Evolutionary conservation across 2,888 invertebrate genomes (phyloP), one percentile per base, ranked within the genome.

Genomic region (Microchrysa polita): DNA sequence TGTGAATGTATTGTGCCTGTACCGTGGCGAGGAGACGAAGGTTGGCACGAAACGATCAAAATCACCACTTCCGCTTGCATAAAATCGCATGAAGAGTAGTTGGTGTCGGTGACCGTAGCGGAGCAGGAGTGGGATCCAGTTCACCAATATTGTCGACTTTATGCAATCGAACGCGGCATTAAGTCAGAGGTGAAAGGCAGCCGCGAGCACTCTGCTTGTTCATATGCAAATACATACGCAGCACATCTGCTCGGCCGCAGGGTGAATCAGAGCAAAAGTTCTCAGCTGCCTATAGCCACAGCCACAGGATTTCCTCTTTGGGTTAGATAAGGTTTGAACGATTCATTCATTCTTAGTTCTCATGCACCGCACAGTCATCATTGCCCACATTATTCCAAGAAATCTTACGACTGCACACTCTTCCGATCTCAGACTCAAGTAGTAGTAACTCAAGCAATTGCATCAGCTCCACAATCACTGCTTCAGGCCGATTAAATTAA

Each of bases 401-500:
- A 34, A 34, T 2, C 27, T 2, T 34, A 34, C 27, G n/a, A n/a
- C n/a, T n/a, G n/a, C n/a, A n/a, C n/a, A n/a, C n/a, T n/a, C n/a
- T n/a, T n/a, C n/a, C n/a, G n/a, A n/a, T n/a, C n/a, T n/a, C n/a
- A n/a, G n/a, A n/a, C n/a, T n/a, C n/a, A n/a, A n/a, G n/a, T n/a
- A n/a, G n/a, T n/a, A n/a, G n/a, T 34, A 34, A 34, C 4, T 7
- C 27, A 34, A 34, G 27, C 27, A 34, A 5, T 34, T 34, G 7
- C 27, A n/a, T 34, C 27, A 34, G 27, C 27, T 22, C 16, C 48
- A 48, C 48, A 48, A 48, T n/a, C 48, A n/a, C 48, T 48, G 40
- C n/a, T 34, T 60, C 14, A n/a, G 44, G 42, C n/a, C 44, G 65
- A 65, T 65, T 65, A 48, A 65, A 65, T 65, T 65, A 65, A 48